These are phyloP conservation scores for Gobiocypris rarus DNA, from an alignment of 2,113 vertebrate species.

Conservation along the genomic window DNA sequence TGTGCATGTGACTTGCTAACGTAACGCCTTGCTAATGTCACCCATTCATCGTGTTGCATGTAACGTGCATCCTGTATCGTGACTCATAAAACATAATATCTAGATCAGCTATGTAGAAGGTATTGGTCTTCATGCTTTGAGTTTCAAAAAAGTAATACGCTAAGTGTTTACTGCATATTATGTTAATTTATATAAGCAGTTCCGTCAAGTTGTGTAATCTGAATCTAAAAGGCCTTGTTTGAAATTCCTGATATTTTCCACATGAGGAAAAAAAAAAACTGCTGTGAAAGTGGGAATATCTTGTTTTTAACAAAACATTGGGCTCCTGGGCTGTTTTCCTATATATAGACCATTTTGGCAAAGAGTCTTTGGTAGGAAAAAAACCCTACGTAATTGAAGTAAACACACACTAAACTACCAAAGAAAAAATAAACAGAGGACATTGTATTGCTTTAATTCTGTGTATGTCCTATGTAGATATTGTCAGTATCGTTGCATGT, in stretches of 20 bases:
- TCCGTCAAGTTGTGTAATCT: not conserved
- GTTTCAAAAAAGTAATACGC: not conserved
- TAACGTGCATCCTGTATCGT: conserved; percentile 53
- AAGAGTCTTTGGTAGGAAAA: not conserved
- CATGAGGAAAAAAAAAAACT: not conserved
- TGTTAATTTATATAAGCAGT: not conserved
- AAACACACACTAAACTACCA: not conserved
- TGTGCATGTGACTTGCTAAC: conserved; percentile 61
- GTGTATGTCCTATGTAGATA: not conserved
- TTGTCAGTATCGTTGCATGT: not conserved
- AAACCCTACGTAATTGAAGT: not conserved
- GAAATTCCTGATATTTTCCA: not conserved
- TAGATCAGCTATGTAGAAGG: conserved; percentile 1
- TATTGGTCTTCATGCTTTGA: not conserved
- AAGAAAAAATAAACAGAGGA: not conserved
- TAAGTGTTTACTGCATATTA: not conserved
- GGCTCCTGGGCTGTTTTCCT: not conserved
- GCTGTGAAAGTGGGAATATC: not conserved
- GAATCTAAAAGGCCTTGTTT: not conserved
- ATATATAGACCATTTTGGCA: conserved; percentile 3
- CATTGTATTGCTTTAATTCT: not conserved
- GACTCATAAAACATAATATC: not conserved
- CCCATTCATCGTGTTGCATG: conserved; percentile 35
- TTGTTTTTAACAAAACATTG: not conserved
- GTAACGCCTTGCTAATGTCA: conserved; percentile 56